phyloP scores from a whole-genome alignment of 2,888 invertebrate genomes.

The Diarsia mendica region DNA sequence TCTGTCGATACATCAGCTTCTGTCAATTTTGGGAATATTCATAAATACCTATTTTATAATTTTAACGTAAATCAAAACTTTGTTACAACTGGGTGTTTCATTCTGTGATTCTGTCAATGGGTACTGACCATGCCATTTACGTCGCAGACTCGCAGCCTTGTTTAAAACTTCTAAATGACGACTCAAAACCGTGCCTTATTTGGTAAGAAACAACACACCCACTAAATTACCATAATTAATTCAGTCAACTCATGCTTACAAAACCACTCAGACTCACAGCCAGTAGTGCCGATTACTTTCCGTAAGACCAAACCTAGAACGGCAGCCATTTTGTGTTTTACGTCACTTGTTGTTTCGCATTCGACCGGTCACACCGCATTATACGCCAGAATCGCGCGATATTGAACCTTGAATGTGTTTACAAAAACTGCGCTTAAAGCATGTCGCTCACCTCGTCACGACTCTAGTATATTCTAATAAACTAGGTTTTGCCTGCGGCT shows the following conservation, averaged over 20 bases:
- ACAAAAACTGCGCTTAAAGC: slow-evolving; percentile 51
- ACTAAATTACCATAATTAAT: slow-evolving; percentile 25
- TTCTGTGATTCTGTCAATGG: too few relatives aligned
- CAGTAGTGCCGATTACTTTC: background rate
- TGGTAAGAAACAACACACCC: slow-evolving; percentile 27
- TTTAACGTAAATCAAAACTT: too few relatives aligned
- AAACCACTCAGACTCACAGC: background rate
- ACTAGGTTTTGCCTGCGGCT: background rate
- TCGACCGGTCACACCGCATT: slow-evolving; percentile 14
- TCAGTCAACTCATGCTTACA: slow-evolving; percentile 1
- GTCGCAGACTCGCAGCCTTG: background rate
- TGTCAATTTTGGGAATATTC: too few relatives aligned
- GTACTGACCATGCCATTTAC: too few relatives aligned
- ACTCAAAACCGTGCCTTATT: background rate
- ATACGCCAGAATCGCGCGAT: slow-evolving; percentile 56
- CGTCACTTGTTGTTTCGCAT: slow-evolving; percentile 59
- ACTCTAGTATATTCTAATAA: background rate
- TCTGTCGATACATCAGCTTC: too few relatives aligned
- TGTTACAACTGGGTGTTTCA: too few relatives aligned
- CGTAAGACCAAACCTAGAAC: background rate
- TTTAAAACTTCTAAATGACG: background rate
- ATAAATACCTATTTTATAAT: too few relatives aligned
- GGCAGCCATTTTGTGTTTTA: slow-evolving; percentile 40
- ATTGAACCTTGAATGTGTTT: slow-evolving; percentile 64
- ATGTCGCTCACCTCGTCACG: background rate